A percentile compares a stretch with the other conserved stretches of the same genome.
phyloP scores from a whole-genome alignment of 2,888 invertebrate genomes.

The Acronicta leporina region DNA sequence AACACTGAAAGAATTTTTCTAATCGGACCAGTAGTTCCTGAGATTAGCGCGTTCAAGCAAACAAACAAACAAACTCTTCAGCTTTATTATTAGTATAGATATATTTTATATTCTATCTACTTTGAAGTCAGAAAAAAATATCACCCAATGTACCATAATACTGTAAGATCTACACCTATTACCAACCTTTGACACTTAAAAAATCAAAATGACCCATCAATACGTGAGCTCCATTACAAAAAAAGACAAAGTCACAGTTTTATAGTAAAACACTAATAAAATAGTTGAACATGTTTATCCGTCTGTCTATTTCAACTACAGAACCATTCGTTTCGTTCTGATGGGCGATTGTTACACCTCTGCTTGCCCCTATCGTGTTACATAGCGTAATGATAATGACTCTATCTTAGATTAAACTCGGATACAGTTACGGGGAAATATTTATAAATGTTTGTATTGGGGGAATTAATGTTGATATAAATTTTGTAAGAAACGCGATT shows the following conservation, averaged over 20 bases:
- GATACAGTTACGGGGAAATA: slow-evolving; percentile 52
- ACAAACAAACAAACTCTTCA: too few relatives aligned
- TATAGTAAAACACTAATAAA: slow-evolving; percentile 55
- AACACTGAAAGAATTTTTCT: too few relatives aligned
- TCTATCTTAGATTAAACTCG: slow-evolving; percentile 50
- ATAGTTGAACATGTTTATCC: slow-evolving; percentile 62
- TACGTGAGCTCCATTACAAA: slow-evolving; percentile 19
- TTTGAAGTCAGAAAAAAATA: too few relatives aligned
- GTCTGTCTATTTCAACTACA: slow-evolving; percentile 46
- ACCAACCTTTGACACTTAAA: slow-evolving; percentile 19
- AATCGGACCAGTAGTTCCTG: too few relatives aligned
- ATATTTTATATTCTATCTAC: too few relatives aligned
- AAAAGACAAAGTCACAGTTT: slow-evolving; percentile 29
- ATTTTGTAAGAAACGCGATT: slow-evolving; percentile 13
- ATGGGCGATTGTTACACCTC: slow-evolving; percentile 42
- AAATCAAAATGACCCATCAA: slow-evolving; percentile 21
- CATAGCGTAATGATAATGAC: slow-evolving; percentile 62
- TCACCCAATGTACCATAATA: too few relatives aligned
- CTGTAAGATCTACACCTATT: too few relatives aligned
- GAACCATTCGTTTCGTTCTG: slow-evolving; percentile 57
- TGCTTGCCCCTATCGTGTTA: slow-evolving; percentile 52
- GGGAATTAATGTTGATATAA: slow-evolving; percentile 35
- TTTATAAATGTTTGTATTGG: slow-evolving; percentile 56
- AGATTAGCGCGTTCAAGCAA: too few relatives aligned
- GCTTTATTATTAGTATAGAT: too few relatives aligned